A percentile compares a stretch with the other conserved stretches of the same genome.
Evolutionary conservation across 2,888 invertebrate species (phyloP).

Genomic region (Hesperia comma): DNA sequence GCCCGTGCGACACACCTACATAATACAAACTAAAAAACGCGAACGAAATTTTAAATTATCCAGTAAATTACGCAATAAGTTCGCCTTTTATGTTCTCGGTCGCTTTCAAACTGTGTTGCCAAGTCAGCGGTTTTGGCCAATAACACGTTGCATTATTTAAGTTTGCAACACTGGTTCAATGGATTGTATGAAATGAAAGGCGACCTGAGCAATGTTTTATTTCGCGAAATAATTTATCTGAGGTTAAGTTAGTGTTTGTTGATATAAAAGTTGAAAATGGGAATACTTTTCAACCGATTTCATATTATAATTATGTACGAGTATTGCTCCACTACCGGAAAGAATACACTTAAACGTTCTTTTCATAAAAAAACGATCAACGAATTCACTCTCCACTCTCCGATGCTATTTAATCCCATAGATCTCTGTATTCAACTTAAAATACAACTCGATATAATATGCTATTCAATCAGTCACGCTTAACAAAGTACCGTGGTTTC

Average conservation of each 20-base stretch:
- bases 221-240: slow-evolving; percentile 4
- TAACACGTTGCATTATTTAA: slow-evolving; percentile 10
- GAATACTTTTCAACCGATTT: no score
- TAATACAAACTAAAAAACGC: background rate
- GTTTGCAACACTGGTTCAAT: slow-evolving; percentile 15
- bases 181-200: slow-evolving; percentile 5
- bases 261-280: no score
- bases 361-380: no score
- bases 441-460: no score
- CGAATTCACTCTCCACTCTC: no score
- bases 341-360: no score
- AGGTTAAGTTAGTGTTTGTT: background rate
- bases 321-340: no score
- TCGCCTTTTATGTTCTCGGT: slow-evolving; percentile 7
- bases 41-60: slow-evolving; percentile 6
- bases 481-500: no score
- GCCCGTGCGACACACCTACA: background rate
- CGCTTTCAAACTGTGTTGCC: slow-evolving; percentile 2
- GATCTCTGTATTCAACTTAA: no score
- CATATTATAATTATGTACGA: no score
- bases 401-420: no score
- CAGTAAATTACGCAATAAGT: slow-evolving; percentile 7
- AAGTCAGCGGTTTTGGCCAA: slow-evolving; percentile 16
- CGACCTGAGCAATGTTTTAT: background rate
- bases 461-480: no score